Evolutionary conservation across 2,113 vertebrate genomes (phyloP).

Genomic region (Dinomys branickii): DNA sequence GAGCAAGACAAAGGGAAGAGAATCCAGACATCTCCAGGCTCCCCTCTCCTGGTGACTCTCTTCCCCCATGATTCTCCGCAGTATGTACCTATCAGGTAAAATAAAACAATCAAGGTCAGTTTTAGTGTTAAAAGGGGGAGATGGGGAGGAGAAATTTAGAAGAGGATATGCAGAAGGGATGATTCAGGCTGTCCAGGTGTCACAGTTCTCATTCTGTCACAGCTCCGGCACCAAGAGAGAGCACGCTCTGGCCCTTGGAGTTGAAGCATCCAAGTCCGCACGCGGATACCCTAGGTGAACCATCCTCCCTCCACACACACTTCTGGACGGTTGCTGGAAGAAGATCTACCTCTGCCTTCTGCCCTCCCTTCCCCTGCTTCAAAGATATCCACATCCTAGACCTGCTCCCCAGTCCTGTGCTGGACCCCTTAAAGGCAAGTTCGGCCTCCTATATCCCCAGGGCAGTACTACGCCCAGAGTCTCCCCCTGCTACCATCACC

Average conservation of each 20-base stretch:
- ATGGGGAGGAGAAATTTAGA: not conserved
- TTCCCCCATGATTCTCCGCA: slow-evolving; percentile 72
- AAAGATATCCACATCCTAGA: not conserved
- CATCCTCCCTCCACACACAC: no score
- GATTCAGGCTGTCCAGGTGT: no score
- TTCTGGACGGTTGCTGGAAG: not conserved
- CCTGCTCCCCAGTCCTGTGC: not conserved
- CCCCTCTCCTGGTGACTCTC: slow-evolving; percentile 66
- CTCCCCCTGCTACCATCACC: accelerated
- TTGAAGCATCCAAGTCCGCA: not conserved
- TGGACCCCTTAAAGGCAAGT: not conserved
- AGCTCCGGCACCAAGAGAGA: not conserved
- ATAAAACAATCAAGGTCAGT: slow-evolving; percentile 64
- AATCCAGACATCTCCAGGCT: slow-evolving; percentile 73
- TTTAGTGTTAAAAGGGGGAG: not conserved
- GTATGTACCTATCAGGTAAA: not conserved
- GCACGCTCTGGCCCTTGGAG: not conserved
- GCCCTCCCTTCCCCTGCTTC: not conserved
- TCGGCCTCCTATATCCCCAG: not conserved
- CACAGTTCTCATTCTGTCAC: accelerated
- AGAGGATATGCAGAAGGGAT: not conserved
- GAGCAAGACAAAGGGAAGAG: slow-evolving; percentile 79
- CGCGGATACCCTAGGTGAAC: accelerated
- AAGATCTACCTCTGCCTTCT: not conserved
- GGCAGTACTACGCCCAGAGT: accelerated